Base-by-base conservation (phyloP, 2,888 invertebrate genomes). In the Halictus ligatus region DNA sequence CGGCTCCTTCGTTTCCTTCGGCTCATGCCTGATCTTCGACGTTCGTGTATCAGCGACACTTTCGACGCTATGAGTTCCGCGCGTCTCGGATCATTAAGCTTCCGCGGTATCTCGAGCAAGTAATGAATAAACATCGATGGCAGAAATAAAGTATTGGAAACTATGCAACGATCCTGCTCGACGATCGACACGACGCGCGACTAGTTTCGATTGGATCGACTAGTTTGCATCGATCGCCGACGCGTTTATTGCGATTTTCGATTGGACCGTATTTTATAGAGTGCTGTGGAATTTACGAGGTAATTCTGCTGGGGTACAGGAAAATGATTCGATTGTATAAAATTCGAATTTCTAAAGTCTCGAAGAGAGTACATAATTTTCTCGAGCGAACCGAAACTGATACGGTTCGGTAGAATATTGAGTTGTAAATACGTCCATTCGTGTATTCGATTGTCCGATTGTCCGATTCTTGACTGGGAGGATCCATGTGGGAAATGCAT, bases 81-180 rank as follows among this genome's bases (percentile, higher is more conserved):
- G 43, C 35, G 83, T 72, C 35, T 54, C 83, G 78, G 60, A 21
- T 78, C 78, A 40, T 84, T 85, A 75, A 58, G 46, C 50, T 54
- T 67, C 21, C 13, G 46, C 54, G 71, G 73, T 75, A 78, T 75
- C 75, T 60, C 15, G 64, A 64, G 35, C 54, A 50, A 64, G 46
- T 48, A 75, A 75, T 72, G 78, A 83, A 75, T 83, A 75, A 83
- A 85, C 72, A 58, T 54, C 46, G 71, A 35, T 10, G 5, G 18
- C 21, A 29, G 43, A 43, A 40, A 77, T 67, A 54, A 58, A 46
- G 10, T 43, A 18, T 46, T 21, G 25, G 64, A 48, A 29, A 35
- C 54, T 73, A 60, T 64, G 72, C 60, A 43, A 73, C 46, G 43
- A 54, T 64, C 46, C 40, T 13, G 75, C 18, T 35, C 69, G 48